Percentiles rank a stretch among this genome's conserved stretches.
phyloP scores from a whole-genome alignment of 2,113 vertebrate genomes.

The Turnix velox region DNA sequence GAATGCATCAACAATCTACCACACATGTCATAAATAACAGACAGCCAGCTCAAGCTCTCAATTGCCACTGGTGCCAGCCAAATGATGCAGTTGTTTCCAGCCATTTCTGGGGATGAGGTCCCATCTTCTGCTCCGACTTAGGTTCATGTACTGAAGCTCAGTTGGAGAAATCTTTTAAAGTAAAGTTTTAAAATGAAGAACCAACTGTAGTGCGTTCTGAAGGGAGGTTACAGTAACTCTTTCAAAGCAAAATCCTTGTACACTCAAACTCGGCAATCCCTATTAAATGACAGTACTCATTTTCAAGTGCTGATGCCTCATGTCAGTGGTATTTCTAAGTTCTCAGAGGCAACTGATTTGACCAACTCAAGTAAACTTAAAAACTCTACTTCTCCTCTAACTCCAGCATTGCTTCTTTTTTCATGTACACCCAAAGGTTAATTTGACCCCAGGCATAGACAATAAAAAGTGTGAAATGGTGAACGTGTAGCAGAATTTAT shows the following conservation, averaged over 20 bases:
- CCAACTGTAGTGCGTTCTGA: background rate
- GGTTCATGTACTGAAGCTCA: accelerated
- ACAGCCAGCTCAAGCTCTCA: background rate
- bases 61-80: background rate
- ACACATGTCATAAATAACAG: background rate
- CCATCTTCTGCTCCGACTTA: background rate
- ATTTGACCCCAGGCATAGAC: background rate
- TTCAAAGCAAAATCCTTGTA: background rate
- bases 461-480: background rate
- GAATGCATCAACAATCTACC: background rate
- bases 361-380: background rate
- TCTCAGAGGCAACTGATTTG: background rate
- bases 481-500: background rate
- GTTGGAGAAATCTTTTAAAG: background rate
- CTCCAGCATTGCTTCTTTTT: background rate
- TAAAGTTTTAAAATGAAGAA: background rate
- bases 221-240: background rate
- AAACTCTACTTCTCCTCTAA: background rate
- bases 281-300: background rate
- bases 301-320: background rate
- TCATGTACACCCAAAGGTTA: background rate
- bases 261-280: background rate
- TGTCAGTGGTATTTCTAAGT: background rate
- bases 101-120: background rate
- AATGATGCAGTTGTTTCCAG: background rate